phyloP scores from a whole-genome alignment of 2,113 vertebrate genomes.

The Symphodus melops region DNA sequence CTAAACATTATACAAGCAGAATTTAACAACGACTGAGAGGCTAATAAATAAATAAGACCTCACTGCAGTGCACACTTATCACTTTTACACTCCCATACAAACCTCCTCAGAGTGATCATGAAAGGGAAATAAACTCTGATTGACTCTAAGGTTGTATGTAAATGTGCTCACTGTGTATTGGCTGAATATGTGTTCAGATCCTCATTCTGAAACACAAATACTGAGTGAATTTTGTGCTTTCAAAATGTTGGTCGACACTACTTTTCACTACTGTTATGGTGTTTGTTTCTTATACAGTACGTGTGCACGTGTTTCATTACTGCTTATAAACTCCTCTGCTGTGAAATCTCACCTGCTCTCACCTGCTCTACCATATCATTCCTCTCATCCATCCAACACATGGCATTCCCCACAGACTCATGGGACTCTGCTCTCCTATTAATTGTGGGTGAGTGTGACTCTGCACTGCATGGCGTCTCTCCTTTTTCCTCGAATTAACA shows the following conservation, averaged over 20 bases:
- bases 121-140: neutral
- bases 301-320: constrained; percentile 27
- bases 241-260: neutral
- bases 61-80: neutral
- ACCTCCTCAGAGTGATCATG: constrained; percentile 6
- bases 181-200: neutral
- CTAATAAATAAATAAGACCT: neutral
- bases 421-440: constrained; percentile 84
- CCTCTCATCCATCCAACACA: constrained; percentile 57
- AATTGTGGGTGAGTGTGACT: constrained; percentile 85
- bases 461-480: constrained; percentile 67
- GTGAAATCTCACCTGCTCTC: constrained; percentile 54
- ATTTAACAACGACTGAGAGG: neutral
- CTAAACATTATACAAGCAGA: neutral
- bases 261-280: constrained; percentile 12
- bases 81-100: neutral
- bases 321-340: constrained; percentile 57
- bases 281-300: neutral
- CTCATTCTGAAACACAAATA: neutral
- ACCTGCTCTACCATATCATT: constrained; percentile 57
- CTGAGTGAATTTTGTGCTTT: neutral
- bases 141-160: neutral
- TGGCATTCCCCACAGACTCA: constrained; percentile 78
- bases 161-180: neutral
- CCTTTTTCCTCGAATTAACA: constrained; percentile 39